Base-by-base conservation (phyloP, 2,888 invertebrate genomes). In the Ornithoptera alexandrae region DNA sequence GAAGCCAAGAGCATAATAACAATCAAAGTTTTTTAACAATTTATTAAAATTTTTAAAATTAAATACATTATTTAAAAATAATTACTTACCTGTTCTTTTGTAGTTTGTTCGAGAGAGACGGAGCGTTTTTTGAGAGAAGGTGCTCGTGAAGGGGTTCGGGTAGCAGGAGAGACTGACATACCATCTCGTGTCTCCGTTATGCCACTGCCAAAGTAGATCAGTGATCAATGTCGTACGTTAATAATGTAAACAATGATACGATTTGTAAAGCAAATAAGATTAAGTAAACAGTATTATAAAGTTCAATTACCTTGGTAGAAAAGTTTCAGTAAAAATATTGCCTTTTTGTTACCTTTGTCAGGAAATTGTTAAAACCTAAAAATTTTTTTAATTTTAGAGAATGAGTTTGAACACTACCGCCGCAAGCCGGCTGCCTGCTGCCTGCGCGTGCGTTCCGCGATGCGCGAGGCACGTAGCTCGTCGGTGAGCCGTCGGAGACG, bases 401-500 rank as follows among this genome's bases (percentile, higher is more conserved):
- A 56, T n/a, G n/a, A 20, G 18, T 46, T 15, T 46, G 46, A 46
- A 46, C 12, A 12, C 24, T 78, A 90, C 92, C 91, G 84, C 68
- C 91, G 79, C n/a, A 87, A 86, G 71, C 78, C 86, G 70, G 86
- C 86, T 70, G 89, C 88, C 62, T 89, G 87, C 59, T 92, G 93
- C 17, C 93, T 74, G 1, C 89, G 81, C 74, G 87, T 84, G 7
- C 88, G 83, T 82, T 93, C 93, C 57, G 90, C 93, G 73, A 89
- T 88, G 62, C 93, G 86, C 15, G 92, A 92, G 39, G 93, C 93
- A 0, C 94, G 90, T 67, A 95, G 83, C 77, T 97, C 97, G 79
- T 96, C 95, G 0, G 95, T 95, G 42, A 95, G 95, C 57, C 96
- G 95, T 1, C 95, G 94, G 80, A 97, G 82, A 56, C 95, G 92